phyloP scores from a whole-genome alignment of 2,113 vertebrate species.

The Coptodon rendalli region DNA sequence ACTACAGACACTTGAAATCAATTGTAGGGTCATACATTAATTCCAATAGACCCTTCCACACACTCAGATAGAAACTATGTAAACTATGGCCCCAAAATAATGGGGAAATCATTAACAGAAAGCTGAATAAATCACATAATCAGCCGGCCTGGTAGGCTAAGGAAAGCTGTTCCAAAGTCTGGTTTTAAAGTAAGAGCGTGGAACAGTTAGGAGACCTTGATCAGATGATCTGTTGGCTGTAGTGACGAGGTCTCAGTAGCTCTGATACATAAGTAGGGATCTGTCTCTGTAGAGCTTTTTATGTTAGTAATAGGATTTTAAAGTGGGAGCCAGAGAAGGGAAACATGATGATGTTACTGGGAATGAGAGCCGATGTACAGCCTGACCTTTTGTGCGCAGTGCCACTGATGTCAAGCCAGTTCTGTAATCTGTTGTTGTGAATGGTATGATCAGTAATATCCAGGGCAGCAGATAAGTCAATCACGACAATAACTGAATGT shows the following conservation, averaged over 20 bases:
- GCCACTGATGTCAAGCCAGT: background rate
- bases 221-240: background rate
- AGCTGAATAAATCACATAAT: background rate
- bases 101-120: background rate
- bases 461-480: background rate
- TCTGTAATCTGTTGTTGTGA: background rate
- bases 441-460: background rate
- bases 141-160: background rate
- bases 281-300: background rate
- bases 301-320: background rate
- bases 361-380: background rate
- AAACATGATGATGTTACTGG: background rate
- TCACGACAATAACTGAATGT: background rate
- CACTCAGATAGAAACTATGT: background rate
- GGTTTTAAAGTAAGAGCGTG: background rate
- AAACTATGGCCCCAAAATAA: background rate
- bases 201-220: background rate
- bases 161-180: background rate
- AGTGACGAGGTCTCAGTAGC: background rate
- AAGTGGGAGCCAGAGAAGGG: background rate
- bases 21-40: background rate
- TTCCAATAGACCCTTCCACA: background rate
- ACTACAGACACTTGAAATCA: background rate
- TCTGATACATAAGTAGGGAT: background rate
- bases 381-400: background rate